Evolutionary conservation across 2,888 invertebrate species (phyloP).

Genomic region (Napeogenes inachia): DNA sequence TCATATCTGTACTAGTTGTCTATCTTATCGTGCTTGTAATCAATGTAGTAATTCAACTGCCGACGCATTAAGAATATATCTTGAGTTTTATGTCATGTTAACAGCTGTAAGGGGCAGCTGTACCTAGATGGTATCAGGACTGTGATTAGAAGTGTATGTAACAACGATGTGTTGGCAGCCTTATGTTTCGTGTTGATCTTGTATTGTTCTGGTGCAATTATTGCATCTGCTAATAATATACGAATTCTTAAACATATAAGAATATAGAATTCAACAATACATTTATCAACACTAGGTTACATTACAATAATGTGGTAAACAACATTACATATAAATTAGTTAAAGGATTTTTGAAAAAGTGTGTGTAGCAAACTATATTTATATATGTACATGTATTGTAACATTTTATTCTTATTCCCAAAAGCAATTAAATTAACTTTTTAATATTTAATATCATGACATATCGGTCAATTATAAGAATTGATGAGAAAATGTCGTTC

Average conservation of each 20-base stretch:
- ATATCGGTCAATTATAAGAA: not conserved
- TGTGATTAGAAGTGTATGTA: conserved; percentile 3
- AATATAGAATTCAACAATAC: conserved; percentile 7
- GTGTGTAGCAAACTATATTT: conserved; percentile 17
- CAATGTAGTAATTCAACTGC: conserved; percentile 15
- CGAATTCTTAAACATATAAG: conserved; percentile 4
- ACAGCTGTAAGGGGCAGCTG: not conserved
- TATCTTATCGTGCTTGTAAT: conserved; percentile 57
- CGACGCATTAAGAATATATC: too few species aligned
- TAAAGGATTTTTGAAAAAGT: conserved; percentile 4
- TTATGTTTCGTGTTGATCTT: conserved; percentile 49
- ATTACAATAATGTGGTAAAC: not conserved
- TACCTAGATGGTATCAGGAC: not conserved
- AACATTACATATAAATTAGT: not conserved
- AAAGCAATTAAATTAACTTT: conserved; percentile 21
- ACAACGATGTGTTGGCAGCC: conserved; percentile 27
- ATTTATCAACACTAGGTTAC: not conserved
- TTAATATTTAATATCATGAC: conserved; percentile 11
- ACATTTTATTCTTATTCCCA: conserved; percentile 20
- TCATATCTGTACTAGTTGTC: conserved; percentile 60
- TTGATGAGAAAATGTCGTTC: not conserved
- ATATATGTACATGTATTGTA: conserved; percentile 16
- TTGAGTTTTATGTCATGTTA: not conserved
- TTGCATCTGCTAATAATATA: conserved; percentile 51
- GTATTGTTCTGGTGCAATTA: conserved; percentile 53